These are phyloP conservation scores for Yponomeuta evonymella DNA, from an alignment of 2,888 invertebrate species.

Conservation along the genomic window DNA sequence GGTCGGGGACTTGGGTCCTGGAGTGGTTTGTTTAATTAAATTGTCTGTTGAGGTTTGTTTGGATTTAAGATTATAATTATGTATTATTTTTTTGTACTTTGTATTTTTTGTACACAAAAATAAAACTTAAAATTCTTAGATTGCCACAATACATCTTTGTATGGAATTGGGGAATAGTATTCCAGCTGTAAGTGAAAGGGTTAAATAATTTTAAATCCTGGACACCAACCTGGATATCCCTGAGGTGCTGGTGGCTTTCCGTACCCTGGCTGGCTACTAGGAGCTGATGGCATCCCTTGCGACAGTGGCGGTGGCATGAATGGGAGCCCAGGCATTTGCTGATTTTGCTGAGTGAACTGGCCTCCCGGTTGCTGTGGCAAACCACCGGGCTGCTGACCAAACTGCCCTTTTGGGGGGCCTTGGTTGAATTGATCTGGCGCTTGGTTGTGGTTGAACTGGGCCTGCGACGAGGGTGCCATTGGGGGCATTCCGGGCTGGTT, in stretches of 20 bases:
- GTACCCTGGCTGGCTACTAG: constrained; percentile 39
- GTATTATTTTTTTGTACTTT: too few relatives aligned
- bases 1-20: too few relatives aligned
- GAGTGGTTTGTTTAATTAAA: too few relatives aligned
- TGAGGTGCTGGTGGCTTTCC: constrained; percentile 32
- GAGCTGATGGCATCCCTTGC: constrained; percentile 34
- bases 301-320: constrained; percentile 67
- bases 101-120: too few relatives aligned
- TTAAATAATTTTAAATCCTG: background rate
- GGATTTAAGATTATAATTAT: too few relatives aligned
- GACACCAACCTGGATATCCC: background rate
- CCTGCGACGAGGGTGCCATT: constrained; percentile 23
- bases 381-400: background rate
- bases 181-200: too few relatives aligned
- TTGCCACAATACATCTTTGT: too few relatives aligned
- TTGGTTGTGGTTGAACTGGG: constrained; percentile 5
- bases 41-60: too few relatives aligned
- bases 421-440: background rate
- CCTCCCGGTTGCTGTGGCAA: constrained; percentile 25
- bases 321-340: constrained; percentile 36
- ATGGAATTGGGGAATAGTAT: too few relatives aligned
- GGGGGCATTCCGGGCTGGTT: constrained; percentile 24
- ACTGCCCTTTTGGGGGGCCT: background rate
- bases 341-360: constrained; percentile 22
- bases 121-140: too few relatives aligned